Evolutionary conservation across 1,140 invertebrate species (phyloP), one percentile per base, ranked within the genome.

Genomic region (Hermetia illucens): DNA sequence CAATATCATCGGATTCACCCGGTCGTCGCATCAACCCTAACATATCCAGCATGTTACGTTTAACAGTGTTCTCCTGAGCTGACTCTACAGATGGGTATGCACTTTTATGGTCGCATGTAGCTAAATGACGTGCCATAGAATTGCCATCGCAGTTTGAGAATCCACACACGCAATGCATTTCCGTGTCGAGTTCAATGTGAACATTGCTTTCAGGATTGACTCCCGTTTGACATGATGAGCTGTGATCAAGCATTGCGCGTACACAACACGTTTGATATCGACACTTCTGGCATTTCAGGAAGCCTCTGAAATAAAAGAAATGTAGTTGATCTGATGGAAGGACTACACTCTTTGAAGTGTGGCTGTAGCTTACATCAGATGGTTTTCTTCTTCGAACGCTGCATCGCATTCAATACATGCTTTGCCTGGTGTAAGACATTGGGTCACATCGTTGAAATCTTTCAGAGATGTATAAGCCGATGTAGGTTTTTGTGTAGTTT

Each of bases 231-330:
- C 79, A 73, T 58, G 66, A 61, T 41, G 68, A 60, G 39, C 65
- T 65, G 62, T 87, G 84, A 34, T 74, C 70, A 46, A 75, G 66
- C 63, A 84, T 78, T 1, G 79, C 77, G 39, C 72, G 70, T 55
- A 73, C 73, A 56, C 84, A 88, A 39, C 75, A 78, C 4, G 81
- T 82, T 33, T 74, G 67, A 51, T 77, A 89, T 42, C 74, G 70
- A 50, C 84, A 89, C 41, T 79, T 76, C 29, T 69, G 69, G 56
- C 83, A 89, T 39, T 62, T 70, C 43, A 77, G 67, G 51, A 72
- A 69, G 0, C 80, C 79, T 2, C 80, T 85, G 53, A 44, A 66
- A 62, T 38, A 43, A n/a, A 24, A 37, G 41, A 36, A n/a, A n/a
- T n/a, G n/a, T n/a, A n/a, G n/a, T n/a, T n/a, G n/a, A 33, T 21